phyloP scores from a whole-genome alignment of 1,140 invertebrate genomes.

The Cotesia typhae region DNA sequence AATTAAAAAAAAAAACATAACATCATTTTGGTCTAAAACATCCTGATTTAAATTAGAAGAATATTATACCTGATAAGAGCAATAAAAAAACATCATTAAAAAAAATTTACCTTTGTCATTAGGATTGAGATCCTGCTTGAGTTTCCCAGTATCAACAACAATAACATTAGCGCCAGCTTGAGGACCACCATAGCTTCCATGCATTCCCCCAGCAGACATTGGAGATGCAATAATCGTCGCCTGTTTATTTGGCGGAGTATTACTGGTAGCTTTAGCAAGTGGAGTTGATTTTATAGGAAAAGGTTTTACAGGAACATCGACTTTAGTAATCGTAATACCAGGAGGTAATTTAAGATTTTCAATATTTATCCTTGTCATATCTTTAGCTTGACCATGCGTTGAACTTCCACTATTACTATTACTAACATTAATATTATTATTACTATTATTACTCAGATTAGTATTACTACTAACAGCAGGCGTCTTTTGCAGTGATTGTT shows the following conservation, averaged over 20 bases:
- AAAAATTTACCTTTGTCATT: constrained; percentile 54
- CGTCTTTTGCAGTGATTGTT: no score
- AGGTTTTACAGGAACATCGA: constrained; percentile 69
- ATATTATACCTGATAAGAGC: no score
- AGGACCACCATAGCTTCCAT: constrained; percentile 56
- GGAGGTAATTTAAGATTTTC: constrained; percentile 80
- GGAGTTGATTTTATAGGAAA: constrained; percentile 61
- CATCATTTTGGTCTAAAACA: neutral
- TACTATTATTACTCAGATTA: constrained; percentile 36
- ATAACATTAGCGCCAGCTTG: constrained; percentile 71
- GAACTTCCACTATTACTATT: constrained; percentile 45
- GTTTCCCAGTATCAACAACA: constrained; percentile 72
- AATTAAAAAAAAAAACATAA: neutral
- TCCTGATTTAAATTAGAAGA: no score
- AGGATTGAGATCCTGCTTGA: constrained; percentile 64
- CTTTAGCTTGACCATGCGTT: constrained; percentile 54
- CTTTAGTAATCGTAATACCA: constrained; percentile 84
- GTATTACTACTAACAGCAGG: no score
- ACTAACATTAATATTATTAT: constrained; percentile 14
- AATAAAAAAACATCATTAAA: no score
- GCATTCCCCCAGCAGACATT: constrained; percentile 51
- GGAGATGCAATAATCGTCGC: constrained; percentile 63
- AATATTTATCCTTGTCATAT: constrained; percentile 61
- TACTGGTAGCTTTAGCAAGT: constrained; percentile 50
- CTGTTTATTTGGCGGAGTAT: constrained; percentile 51